Base-by-base conservation (phyloP, 2,888 invertebrate genomes). In the Polyploca ridens region DNA sequence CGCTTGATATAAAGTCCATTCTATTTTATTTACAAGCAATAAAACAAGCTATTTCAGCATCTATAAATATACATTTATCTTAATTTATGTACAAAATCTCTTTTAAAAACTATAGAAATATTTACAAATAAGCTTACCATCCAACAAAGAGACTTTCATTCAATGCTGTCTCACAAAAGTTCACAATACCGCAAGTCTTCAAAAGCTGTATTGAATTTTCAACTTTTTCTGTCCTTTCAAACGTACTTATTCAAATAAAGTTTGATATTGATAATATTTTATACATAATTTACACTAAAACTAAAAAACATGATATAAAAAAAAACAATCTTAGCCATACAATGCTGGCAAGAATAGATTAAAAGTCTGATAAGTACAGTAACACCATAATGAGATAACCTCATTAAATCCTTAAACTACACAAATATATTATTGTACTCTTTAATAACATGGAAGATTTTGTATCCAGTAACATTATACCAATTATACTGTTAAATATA, bases 21-120 rank as follows among this genome's bases (percentile, higher is more conserved):
- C 16, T 62, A 61, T 68, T 68, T 69, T 83, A 82, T 85, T 76
- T 84, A 84, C 83, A 85, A 82, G 78, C 82, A 64, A 73, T 68
- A 78, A 71, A 66, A 81, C 79, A 76, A 73, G 63, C 71, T 67
- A 49, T 72, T 59, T 67, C 65, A 71, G 75, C 74, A 41, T 74
- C 71, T 69, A 75, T 66, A 73, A 77, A 81, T 79, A 75, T 78
- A 77, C 73, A 78, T 70, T 72, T 78, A 67, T 64, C 10, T 64
- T 63, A 69, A 35, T 66, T 63, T 71, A 70, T 83, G 71, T 81
- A 83, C 77, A 80, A 72, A 69, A 72, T 69, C 70, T 66, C 69
- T 61, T 35, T 70, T 71, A 67, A 66, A 27, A 62, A 72, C 64
- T 66, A 77, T 71, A 68, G 58, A 62, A 65, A 68, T 76, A 83